Percentiles rank a stretch among this genome's conserved stretches.
Evolutionary conservation across 1,140 invertebrate genomes (phyloP).

Genomic region (Laupala kohalensis): DNA sequence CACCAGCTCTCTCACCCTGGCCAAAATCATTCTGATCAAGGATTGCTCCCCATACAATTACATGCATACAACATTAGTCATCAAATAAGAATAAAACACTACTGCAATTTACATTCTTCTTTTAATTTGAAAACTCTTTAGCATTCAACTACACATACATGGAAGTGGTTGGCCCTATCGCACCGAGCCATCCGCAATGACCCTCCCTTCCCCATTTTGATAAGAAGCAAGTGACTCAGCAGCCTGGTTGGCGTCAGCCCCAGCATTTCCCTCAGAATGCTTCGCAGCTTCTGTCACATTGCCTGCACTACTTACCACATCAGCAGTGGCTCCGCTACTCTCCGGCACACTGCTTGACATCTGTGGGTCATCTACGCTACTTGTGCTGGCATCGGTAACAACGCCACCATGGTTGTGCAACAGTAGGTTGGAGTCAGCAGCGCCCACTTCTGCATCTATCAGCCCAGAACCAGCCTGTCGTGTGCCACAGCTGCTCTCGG

Average conservation of each 20-base stretch:
- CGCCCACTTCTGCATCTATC: background rate
- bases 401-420: background rate
- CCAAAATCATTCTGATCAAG: background rate
- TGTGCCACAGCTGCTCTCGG: background rate
- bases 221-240: background rate
- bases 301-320: background rate
- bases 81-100: background rate
- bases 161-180: background rate
- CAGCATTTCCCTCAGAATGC: background rate
- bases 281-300: background rate
- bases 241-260: background rate
- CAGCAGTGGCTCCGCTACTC: background rate
- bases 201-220: background rate
- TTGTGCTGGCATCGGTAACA: background rate
- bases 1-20: background rate
- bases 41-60: background rate
- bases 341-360: background rate
- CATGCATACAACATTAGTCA: background rate
- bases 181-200: background rate
- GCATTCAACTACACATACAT: background rate
- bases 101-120: background rate
- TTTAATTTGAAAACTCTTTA: background rate
- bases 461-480: background rate
- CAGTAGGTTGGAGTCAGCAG: background rate
- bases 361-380: background rate